Evolutionary conservation across 2,888 invertebrate species (phyloP), one percentile per base, ranked within the genome.

Genomic region (Blastobasis adustella): DNA sequence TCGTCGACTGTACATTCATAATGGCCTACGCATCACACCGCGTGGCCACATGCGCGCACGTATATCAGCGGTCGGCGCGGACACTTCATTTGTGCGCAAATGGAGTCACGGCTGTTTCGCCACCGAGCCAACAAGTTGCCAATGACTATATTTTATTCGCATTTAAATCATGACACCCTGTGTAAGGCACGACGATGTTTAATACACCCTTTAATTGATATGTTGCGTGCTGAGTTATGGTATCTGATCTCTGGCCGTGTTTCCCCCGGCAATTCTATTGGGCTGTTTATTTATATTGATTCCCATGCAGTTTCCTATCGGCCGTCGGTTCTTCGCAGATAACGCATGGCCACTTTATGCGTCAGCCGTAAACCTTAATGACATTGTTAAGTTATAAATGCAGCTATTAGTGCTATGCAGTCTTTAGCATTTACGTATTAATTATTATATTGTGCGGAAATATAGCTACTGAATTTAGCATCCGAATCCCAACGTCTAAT

Each of bases 201-300:
- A 81, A 80, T 78, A 76, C 71, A 71, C 68, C 65, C 69, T 78
- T 81, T 84, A 84, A 86, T 86, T 85, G 84, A 84, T 82, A 84
- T 76, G 82, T 85, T 83, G 79, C 76, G 67, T 78, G 78, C 65
- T 82, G 80, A 82, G 72, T 81, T 81, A 82, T 85, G 66, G 77
- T 73, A 76, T 76, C 75, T 78, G 82, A 79, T 82, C 73, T 65
- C 65, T 63, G 65, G 67, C 66, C 68, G 67, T 76, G 73, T 78
- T 23, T 70, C 79, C 79, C 62, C 69, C 56, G 80, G 84, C 80
- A 69, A 76, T 80, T 78, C 82, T 80, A 81, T 80, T 79, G 77
- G 75, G 66, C 74, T 79, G 82, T 85, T 79, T 80, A 82, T 83
- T 82, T 82, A 81, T 83, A 85, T 83, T 79, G 81, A 81, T 77